Evolutionary conservation across 2,888 invertebrate genomes (phyloP), one percentile per base, ranked within the genome.

Genomic region (Epinotia brunnichana): DNA sequence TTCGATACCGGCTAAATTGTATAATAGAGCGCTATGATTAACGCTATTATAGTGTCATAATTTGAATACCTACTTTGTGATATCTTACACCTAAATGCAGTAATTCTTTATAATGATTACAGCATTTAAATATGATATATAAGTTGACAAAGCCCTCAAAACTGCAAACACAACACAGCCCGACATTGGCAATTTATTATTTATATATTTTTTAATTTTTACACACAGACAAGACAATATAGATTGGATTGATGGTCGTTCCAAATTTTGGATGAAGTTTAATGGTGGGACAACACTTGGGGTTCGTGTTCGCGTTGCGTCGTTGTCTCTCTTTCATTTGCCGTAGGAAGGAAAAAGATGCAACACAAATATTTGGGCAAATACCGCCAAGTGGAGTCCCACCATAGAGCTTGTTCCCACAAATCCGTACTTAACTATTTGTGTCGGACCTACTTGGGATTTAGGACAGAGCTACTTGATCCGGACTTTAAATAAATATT

Each of bases 1-100:
- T 83, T 86, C 84, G 85, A 74, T 78, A 79, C 85, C 86, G 84
- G 87, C 79, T 77, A 48, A 73, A 66, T 39, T 15, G 66, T 59
- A 21, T n/a, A 51, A 39, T 56, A 48, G n/a, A 19, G 39, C 44
- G 21, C 24, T 41, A 39, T 57, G 61, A 62, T 69, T 61, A 74
- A 72, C 72, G 51, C 54, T 57, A 67, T 10, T 69, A 56, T n/a
- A 68, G 39, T 51, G 60, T 74, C 70, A 73, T 70, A 62, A 61
- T 72, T 44, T 62, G 4, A 56, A 39, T 17, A 44, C 15, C 48
- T 21, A 10, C n/a, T 51, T 68, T 51, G 13, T n/a, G 21, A n/a
- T 56, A 19, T 56, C 35, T 48, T 44, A 67, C 29, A 35, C 24
- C 41, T 71, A 66, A 67, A 24, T 54, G 44, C 54, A 44, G n/a